Evolutionary conservation across 2,888 invertebrate species (phyloP).

Genomic region (Tachina grossa): DNA sequence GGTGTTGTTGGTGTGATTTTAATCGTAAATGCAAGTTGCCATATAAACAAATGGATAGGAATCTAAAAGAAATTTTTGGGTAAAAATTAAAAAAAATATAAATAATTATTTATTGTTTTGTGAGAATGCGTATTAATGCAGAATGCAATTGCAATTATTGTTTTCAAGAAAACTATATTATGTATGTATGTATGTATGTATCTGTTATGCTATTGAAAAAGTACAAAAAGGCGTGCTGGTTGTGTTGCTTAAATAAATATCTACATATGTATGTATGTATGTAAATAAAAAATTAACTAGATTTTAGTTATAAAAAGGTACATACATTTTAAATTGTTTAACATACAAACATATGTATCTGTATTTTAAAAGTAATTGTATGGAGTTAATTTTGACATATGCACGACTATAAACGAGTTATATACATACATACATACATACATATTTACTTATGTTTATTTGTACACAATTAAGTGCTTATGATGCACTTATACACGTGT

Average conservation of each 20-base stretch:
- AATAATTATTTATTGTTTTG: no score
- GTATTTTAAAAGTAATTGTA: background rate
- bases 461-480: no score
- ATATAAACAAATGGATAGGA: slow-evolving; percentile 14
- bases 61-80: background rate
- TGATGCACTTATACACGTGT: no score
- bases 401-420: no score
- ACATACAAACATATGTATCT: background rate
- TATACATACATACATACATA: no score
- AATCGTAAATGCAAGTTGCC: slow-evolving; percentile 29
- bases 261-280: no score
- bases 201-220: slow-evolving; percentile 23
- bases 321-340: no score
- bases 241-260: background rate
- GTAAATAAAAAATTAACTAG: no score
- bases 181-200: no score
- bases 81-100: background rate
- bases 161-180: no score
- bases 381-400: background rate
- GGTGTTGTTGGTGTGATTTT: slow-evolving; percentile 54
- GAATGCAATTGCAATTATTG: background rate
- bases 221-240: slow-evolving; percentile 48
- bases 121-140: background rate
- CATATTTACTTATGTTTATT: no score
- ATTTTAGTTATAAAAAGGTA: background rate